These are phyloP conservation scores for Gymnoscopelus microlampas DNA, from an alignment of 2,797 vertebrate genomes.

Conservation along the genomic window DNA sequence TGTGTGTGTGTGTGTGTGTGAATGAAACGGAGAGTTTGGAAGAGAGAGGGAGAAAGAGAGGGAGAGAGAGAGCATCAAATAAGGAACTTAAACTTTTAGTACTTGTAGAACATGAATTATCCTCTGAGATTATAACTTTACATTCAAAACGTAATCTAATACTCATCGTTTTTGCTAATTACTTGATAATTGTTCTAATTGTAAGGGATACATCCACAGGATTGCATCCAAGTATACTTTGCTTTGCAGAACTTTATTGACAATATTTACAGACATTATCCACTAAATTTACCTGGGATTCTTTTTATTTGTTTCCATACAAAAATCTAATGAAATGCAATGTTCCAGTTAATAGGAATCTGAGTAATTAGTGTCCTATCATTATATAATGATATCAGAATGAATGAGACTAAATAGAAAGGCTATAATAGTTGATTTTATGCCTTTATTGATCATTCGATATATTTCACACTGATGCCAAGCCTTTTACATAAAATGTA, in stretches of 20 bases:
- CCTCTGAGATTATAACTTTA: not conserved
- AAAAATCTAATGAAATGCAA: not conserved
- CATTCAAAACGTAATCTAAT: not conserved
- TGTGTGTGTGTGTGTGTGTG: constrained; percentile 26
- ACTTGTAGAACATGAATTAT: constrained; percentile 9
- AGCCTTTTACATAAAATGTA: not conserved
- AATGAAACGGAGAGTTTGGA: too few species aligned
- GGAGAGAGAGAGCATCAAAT: constrained; percentile 21
- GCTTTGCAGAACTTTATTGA: not conserved
- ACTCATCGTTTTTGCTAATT: not conserved
- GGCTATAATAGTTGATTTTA: not conserved
- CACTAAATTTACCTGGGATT: not conserved
- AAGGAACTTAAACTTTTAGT: not conserved
- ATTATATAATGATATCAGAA: not conserved
- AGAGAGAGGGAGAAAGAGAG: constrained; percentile 3
- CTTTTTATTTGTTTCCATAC: not conserved
- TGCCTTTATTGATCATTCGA: not conserved
- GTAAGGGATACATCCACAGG: not conserved
- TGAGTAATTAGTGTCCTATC: not conserved
- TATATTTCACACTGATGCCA: not conserved
- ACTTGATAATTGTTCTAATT: not conserved
- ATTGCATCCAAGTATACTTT: not conserved
- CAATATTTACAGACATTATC: too few species aligned
- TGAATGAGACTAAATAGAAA: not conserved
- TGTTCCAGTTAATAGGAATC: not conserved